Base-by-base conservation (phyloP, 2,797 vertebrate genomes). In the Gephyroberyx darwinii region DNA sequence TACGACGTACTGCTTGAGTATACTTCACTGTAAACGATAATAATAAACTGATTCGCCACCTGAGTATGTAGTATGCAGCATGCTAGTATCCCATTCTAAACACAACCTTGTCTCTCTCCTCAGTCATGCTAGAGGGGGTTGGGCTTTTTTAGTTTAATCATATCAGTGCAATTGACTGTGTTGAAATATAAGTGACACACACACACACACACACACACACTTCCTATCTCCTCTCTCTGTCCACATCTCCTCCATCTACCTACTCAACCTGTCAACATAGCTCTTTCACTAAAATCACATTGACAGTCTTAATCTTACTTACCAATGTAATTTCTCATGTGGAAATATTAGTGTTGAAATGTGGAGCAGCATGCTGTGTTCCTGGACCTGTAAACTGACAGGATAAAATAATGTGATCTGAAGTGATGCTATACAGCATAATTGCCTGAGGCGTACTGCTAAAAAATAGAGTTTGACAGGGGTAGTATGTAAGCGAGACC, bases 261-360 rank as follows among this genome's bases (percentile, higher is more conserved):
- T 59, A 37, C 57, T 65, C 39, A 33, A 41, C 41, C 26, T 31
- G 50, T 65, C 74, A 63, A 48, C 65, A 59, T 20, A 8, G 43
- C 22, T 65, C 48, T 80, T 26, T 65, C 51, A 22, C 48, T 33
- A 77, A 69, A 71, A 51, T 35, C 22, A 53, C 19, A 48, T 31
- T 63, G 59, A 64, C 71, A 30, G 57, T 19, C 53, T 78, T 19
- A 47, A 69, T 69, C n/a, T 69, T 47, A 35, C 33, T 47, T 56
- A 58, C 33, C 62, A 41, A 13, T 26, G 48, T 17, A 12, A 63
- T 77, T 68, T 33, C 2, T 66, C 51, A 45, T 26, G 31, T 22
- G 17, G 17, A 69, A 74, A 68, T 56, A 37, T 50, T 54, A n/a
- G 30, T 54, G 68, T 20, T 79, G 77, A 76, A 68, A 80, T 59